Percentiles rank a stretch among this genome's conserved stretches.
phyloP scores from a whole-genome alignment of 1,140 invertebrate genomes.

The Nasonia giraulti region DNA sequence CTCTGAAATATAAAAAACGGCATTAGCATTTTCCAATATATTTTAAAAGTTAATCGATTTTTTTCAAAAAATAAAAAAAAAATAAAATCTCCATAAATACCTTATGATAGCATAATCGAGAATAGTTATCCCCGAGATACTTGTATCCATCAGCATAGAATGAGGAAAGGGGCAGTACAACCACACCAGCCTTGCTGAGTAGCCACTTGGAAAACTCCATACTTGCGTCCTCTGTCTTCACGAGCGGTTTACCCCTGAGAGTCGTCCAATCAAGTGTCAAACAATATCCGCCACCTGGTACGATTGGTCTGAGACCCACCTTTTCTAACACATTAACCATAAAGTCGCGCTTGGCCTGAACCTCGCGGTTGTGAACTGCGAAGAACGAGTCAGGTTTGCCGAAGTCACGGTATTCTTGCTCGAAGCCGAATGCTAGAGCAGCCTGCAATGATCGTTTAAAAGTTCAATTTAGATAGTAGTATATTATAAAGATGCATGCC shows the following conservation, averaged over 20 bases:
- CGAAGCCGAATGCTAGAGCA: slow-evolving; percentile 92
- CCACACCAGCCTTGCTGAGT: slow-evolving; percentile 45
- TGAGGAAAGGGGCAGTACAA: slow-evolving; percentile 84
- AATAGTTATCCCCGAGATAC: slow-evolving; percentile 88
- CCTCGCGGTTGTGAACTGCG: slow-evolving; percentile 83
- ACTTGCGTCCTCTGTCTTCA: slow-evolving; percentile 81
- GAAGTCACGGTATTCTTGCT: slow-evolving; percentile 85
- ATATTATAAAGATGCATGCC: not conserved
- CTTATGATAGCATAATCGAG: slow-evolving; percentile 96
- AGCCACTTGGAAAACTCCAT: slow-evolving; percentile 97
- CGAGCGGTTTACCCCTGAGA: slow-evolving; percentile 72
- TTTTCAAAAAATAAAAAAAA: slow-evolving; percentile 27
- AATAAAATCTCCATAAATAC: slow-evolving; percentile 69
- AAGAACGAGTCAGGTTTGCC: slow-evolving; percentile 90
- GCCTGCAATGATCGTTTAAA: slow-evolving; percentile 77
- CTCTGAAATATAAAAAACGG: slow-evolving; percentile 71
- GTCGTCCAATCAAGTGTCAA: slow-evolving; percentile 93
- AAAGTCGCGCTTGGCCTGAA: slow-evolving; percentile 89
- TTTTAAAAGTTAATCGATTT: slow-evolving; percentile 2
- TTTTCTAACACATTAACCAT: slow-evolving; percentile 86
- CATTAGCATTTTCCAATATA: not conserved
- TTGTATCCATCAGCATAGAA: slow-evolving; percentile 93
- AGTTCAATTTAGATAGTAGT: not conserved
- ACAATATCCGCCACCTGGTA: slow-evolving; percentile 98
- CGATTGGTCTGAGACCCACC: slow-evolving; percentile 91